Percentiles rank a stretch among this genome's conserved stretches.
Evolutionary conservation across 2,113 vertebrate species (phyloP).

Genomic region (Aegotheles bennettii): DNA sequence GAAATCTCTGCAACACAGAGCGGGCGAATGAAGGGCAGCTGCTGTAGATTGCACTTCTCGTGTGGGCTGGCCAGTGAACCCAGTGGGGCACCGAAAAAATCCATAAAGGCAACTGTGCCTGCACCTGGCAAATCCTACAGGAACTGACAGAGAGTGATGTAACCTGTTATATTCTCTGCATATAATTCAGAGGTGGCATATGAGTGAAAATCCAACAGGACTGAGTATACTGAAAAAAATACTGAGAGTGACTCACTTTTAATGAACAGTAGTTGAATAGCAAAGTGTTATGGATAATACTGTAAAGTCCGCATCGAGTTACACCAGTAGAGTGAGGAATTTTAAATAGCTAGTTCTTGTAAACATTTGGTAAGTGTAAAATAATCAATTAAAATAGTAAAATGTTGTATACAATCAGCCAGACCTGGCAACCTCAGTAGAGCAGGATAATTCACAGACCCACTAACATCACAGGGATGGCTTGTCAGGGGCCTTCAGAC

Average conservation of each 20-base stretch:
- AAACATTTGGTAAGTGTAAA: neutral
- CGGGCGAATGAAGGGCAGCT: neutral
- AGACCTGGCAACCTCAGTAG: neutral
- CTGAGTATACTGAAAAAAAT: neutral
- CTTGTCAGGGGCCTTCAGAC: neutral
- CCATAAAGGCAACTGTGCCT: neutral
- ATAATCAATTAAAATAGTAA: neutral
- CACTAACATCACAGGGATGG: neutral
- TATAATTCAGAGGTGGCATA: rapidly evolving
- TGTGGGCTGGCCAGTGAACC: neutral
- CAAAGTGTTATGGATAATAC: neutral
- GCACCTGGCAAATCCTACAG: neutral
- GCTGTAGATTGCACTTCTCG: neutral
- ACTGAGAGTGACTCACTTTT: neutral
- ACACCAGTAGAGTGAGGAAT: neutral
- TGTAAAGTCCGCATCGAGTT: neutral
- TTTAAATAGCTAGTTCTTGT: neutral
- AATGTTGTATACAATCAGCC: neutral
- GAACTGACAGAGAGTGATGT: neutral
- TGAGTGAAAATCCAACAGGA: neutral
- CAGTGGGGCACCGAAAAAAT: neutral
- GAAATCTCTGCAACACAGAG: neutral
- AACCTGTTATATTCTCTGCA: too few relatives aligned
- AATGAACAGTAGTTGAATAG: neutral
- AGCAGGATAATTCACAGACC: neutral